A percentile compares a stretch with the other conserved stretches of the same genome.
phyloP scores from a whole-genome alignment of 2,797 vertebrate genomes.

The Schizothorax lantsangensis region DNA sequence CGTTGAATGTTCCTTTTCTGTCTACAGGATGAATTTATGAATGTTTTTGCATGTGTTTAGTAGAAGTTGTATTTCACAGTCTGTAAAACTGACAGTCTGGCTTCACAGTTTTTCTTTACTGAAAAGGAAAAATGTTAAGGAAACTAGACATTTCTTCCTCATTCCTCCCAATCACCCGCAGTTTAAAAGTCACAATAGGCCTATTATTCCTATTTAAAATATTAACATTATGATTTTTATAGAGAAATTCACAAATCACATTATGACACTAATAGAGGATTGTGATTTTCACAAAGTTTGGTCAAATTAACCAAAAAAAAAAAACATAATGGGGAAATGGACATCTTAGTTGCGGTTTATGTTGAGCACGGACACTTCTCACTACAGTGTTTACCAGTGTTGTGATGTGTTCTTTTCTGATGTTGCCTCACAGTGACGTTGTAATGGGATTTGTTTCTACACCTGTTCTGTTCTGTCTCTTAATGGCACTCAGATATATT shows the following conservation, averaged over 20 bases:
- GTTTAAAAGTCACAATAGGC: conserved; percentile 45
- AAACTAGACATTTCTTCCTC: conserved; percentile 9
- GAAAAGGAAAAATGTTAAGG: conserved; percentile 19
- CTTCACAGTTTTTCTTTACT: conserved; percentile 35
- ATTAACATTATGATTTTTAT: conserved; percentile 39
- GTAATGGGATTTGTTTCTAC: not conserved
- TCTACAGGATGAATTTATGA: conserved; percentile 28
- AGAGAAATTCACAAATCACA: conserved; percentile 11
- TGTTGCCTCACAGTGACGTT: not conserved
- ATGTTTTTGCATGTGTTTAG: conserved; percentile 37
- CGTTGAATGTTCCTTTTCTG: conserved; percentile 20
- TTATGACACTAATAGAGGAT: conserved; percentile 36
- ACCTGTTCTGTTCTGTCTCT: not conserved
- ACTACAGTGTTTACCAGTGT: not conserved
- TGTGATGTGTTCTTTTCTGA: not conserved
- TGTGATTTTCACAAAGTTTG: not conserved
- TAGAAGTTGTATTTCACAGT: conserved; percentile 12
- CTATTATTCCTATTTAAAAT: conserved; percentile 40
- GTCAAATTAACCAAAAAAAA: conserved; percentile 31
- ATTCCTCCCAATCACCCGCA: conserved; percentile 8
- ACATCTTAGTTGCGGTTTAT: not conserved
- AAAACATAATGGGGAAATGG: not conserved
- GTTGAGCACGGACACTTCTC: not conserved
- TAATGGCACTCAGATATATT: not conserved
- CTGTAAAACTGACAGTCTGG: conserved; percentile 35